A percentile compares a stretch with the other conserved stretches of the same genome.
Conservation (phyloP, 2,888 invertebrate genomes). For the Callyntrura sp. region DNA sequence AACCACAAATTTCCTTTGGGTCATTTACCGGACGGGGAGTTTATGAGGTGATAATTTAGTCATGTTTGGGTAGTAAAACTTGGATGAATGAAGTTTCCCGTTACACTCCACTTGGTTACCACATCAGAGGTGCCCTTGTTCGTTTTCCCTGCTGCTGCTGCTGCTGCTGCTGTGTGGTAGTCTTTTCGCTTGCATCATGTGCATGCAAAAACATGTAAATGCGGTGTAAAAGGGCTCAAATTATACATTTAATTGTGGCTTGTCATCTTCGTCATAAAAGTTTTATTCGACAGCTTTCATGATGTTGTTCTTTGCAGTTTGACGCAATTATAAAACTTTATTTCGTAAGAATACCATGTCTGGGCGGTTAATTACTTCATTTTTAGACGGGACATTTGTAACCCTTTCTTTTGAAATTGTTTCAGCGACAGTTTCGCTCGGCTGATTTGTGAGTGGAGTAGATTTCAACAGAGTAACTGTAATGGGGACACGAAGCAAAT, state of each 20-base stretch:
- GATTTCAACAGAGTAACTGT: no score
- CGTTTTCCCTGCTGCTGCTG: neutral
- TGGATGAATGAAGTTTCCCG: neutral
- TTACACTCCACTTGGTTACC: neutral
- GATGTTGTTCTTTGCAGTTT: neutral
- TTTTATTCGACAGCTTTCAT: slow-evolving; percentile 20
- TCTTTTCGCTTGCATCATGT: neutral
- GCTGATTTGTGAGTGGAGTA: no score
- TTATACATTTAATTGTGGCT: slow-evolving; percentile 10
- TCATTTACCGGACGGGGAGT: slow-evolving; percentile 60
- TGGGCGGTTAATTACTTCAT: neutral
- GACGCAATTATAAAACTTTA: slow-evolving; percentile 9
- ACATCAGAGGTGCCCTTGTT: no score
- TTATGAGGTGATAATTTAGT: slow-evolving; percentile 75
- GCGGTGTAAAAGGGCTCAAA: neutral
- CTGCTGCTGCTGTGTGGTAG: neutral
- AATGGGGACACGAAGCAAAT: no score
- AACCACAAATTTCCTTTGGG: slow-evolving; percentile 66
- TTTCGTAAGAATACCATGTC: neutral
- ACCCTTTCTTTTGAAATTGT: neutral
- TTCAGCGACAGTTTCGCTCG: neutral
- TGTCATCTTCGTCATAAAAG: slow-evolving; percentile 11
- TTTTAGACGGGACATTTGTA: neutral
- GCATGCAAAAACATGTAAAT: neutral
- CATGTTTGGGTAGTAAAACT: slow-evolving; percentile 43